Evolutionary conservation across 1,140 invertebrate species (phyloP).

Genomic region (Drosophila jambulina): DNA sequence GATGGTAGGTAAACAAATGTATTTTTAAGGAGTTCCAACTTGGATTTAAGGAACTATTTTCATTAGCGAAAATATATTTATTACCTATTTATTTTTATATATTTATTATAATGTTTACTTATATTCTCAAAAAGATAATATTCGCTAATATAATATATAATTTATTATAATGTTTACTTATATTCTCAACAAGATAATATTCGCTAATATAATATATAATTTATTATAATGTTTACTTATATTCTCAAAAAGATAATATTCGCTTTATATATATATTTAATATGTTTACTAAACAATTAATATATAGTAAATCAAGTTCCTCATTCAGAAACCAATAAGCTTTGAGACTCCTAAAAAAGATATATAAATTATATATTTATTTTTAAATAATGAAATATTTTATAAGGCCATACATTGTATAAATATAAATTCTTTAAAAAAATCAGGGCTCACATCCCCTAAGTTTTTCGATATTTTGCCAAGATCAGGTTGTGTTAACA

Average conservation of each 20-base stretch:
- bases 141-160: too few relatives aligned
- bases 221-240: background rate
- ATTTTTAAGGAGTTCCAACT: background rate
- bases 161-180: too few relatives aligned
- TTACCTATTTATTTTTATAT: too few relatives aligned
- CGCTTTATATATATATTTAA: background rate
- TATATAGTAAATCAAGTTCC: too few relatives aligned
- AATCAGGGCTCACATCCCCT: background rate
- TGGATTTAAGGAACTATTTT: background rate
- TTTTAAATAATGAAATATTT: too few relatives aligned
- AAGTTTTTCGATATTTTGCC: background rate
- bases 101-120: too few relatives aligned
- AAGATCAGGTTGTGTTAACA: conserved; percentile 22
- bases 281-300: too few relatives aligned
- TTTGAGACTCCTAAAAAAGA: background rate
- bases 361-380: background rate
- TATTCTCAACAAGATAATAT: too few relatives aligned
- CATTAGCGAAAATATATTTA: background rate
- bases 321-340: background rate
- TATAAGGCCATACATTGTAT: too few relatives aligned
- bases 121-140: too few relatives aligned
- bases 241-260: background rate
- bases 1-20: background rate
- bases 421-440: too few relatives aligned
- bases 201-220: too few relatives aligned